Evolutionary conservation across 2,797 vertebrate genomes (phyloP), one percentile per base, ranked within the genome.

Genomic region (Chelonia mydas): DNA sequence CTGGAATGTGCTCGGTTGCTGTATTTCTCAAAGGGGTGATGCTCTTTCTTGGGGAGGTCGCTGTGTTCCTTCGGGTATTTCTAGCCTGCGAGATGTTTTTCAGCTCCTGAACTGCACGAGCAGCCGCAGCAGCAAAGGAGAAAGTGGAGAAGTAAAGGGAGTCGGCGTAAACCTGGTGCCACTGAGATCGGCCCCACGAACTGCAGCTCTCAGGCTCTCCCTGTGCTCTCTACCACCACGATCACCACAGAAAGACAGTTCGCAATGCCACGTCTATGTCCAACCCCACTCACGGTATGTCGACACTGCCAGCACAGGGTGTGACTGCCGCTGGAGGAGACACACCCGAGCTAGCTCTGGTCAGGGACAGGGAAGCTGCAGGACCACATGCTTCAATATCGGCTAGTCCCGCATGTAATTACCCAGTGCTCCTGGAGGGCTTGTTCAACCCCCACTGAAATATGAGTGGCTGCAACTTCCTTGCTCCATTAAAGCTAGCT

Each of bases 61-160:
- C 97, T 1, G 61, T 6, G 0, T 91, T 96, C 83, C 92, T 97
- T 83, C 47, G 27, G 91, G 83, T 89, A 16, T 77, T 98, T 85
- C 97, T 97, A 10, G 85, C 84, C 87, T 90, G 57, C 27, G 97
- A 94, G 33, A 94, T 94, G 16, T 97, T 98, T 96, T 98, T 98
- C 74, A 98, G 89, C 9, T 98, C 98, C 31, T 98, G 92, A 68
- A 98, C 98, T 98, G 93, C 1, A 83, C 23, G 17, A 81, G 87
- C n/a, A 86, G 4, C 49, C 86, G 59, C 51, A 0, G 11, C 2
- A 16, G n/a, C 59, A 31, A 31, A 61, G 7, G 93, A n/a, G 45
- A 37, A 65, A 19, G 87, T 3, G 41, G 1, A 23, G 10, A 78
- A 11, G 3, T 47, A 72, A 59, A 45, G 3, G 74, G 23, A 12